These are phyloP conservation scores for Heteromormyrus szaboi DNA, from an alignment of 2,797 vertebrate genomes.

Conservation along the genomic window DNA sequence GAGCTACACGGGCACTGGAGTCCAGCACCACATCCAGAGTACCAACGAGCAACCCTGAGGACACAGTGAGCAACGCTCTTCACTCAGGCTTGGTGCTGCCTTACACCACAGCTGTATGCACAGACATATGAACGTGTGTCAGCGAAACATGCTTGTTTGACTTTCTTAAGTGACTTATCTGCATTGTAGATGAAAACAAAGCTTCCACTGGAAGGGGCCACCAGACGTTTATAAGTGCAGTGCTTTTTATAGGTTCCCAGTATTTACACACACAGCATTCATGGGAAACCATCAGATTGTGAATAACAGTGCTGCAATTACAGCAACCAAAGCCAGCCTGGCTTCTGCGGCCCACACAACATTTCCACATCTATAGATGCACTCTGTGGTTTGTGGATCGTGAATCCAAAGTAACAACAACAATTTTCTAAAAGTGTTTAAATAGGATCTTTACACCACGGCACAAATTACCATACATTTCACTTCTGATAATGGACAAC, in stretches of 20 bases:
- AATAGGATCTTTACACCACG: background rate
- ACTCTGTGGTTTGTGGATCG: background rate
- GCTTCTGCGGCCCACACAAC: background rate
- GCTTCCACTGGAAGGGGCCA: background rate
- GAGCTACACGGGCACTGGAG: conserved; percentile 89
- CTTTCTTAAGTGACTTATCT: background rate
- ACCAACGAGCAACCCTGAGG: conserved; percentile 77
- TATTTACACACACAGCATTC: background rate
- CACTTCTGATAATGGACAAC: background rate
- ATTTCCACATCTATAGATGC: background rate
- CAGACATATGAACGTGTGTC: background rate
- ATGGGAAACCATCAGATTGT: background rate
- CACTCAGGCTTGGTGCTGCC: background rate
- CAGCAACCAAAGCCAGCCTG: background rate
- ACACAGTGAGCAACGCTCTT: background rate
- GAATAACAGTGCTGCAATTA: background rate
- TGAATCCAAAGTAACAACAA: background rate
- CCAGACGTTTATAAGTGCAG: background rate
- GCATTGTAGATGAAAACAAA: background rate
- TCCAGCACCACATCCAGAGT: conserved; percentile 94
- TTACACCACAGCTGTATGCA: background rate
- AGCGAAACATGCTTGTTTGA: background rate
- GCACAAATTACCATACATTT: background rate
- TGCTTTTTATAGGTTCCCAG: background rate
- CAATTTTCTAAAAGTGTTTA: background rate